Evolutionary conservation across 2,797 vertebrate species (phyloP).

Genomic region (Amazona finschi): DNA sequence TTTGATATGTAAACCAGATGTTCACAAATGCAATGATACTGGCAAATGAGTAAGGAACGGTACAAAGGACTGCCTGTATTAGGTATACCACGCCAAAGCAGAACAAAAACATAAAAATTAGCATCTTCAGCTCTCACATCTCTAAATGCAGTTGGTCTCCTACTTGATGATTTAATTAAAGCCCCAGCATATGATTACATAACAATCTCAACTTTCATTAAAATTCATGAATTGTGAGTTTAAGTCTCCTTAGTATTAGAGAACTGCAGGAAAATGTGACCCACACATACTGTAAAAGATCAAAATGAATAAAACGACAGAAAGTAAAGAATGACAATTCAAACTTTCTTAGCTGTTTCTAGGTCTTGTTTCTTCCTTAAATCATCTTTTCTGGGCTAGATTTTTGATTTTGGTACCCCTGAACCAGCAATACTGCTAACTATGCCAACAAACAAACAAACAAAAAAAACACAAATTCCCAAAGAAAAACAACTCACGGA

Average conservation of each 20-base stretch:
- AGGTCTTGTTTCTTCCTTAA: background rate
- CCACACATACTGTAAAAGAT: background rate
- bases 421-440: background rate
- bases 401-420: background rate
- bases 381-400: background rate
- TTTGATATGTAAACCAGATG: background rate
- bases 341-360: background rate
- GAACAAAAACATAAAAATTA: background rate
- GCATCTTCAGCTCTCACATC: background rate
- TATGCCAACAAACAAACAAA: background rate
- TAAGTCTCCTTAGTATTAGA: background rate
- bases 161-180: constrained; percentile 1
- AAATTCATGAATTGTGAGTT: constrained; percentile 42
- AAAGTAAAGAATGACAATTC: background rate
- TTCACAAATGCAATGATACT: background rate
- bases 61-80: background rate
- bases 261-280: background rate
- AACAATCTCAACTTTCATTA: constrained; percentile 13
- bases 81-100: background rate
- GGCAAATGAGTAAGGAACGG: background rate
- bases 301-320: background rate
- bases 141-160: background rate
- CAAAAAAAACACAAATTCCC: accelerated
- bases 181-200: background rate
- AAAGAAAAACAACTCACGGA: background rate